Conservation (phyloP, 2,113 vertebrate species). For the Syngnathus typhle region DNA sequence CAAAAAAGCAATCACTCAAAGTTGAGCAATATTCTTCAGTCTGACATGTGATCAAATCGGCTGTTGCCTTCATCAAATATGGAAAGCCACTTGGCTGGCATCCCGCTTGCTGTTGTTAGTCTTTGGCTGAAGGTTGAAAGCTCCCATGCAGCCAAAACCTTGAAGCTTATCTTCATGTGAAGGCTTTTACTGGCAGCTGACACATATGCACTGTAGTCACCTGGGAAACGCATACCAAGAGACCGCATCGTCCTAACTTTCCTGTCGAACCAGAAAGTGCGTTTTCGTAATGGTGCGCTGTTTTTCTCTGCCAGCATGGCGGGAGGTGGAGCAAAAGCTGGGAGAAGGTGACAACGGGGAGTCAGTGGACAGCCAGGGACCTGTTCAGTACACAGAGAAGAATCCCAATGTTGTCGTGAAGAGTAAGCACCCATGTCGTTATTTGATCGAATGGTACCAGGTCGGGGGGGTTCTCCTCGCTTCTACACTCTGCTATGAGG, state of each 20-base stretch:
- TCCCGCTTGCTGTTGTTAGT: background rate
- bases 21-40: background rate
- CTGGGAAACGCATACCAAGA: background rate
- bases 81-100: background rate
- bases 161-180: slow-evolving; percentile 20
- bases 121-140: background rate
- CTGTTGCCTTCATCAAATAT: background rate
- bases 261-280: background rate
- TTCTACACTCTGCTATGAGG: too few species aligned
- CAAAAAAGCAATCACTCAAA: too few species aligned
- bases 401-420: slow-evolving; percentile 77
- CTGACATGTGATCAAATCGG: background rate
- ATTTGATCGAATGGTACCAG: too few species aligned
- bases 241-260: background rate
- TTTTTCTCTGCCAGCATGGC: slow-evolving; percentile 77
- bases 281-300: background rate
- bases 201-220: background rate
- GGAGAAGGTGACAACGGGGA: slow-evolving; percentile 45
- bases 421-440: slow-evolving; percentile 67
- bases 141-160: slow-evolving; percentile 13
- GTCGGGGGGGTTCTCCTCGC: too few species aligned
- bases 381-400: slow-evolving; percentile 86
- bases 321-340: slow-evolving; percentile 86
- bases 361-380: slow-evolving; percentile 61
- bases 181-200: slow-evolving; percentile 22